phyloP scores from a whole-genome alignment of 2,797 vertebrate genomes.

The Poecilia velifera region DNA sequence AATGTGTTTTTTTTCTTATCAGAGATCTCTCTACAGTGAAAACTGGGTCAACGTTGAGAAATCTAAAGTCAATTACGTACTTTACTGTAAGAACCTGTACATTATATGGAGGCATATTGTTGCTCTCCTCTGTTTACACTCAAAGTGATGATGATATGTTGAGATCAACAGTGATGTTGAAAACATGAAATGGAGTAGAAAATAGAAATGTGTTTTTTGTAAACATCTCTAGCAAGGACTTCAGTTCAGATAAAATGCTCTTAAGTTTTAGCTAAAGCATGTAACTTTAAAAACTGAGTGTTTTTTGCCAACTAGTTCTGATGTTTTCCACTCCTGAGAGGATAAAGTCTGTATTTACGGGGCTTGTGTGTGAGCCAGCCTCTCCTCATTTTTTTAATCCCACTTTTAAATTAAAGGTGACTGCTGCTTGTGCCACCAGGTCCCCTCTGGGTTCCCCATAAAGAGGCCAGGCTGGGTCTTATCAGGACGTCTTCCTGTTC shows the following conservation, averaged over 20 bases:
- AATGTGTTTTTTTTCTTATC: neutral
- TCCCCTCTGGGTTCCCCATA: slow-evolving; percentile 21
- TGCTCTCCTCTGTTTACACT: neutral
- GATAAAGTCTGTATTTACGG: neutral
- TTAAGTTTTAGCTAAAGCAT: neutral
- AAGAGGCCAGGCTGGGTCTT: slow-evolving; percentile 24
- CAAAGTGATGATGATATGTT: neutral
- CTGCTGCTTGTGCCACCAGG: slow-evolving; percentile 21
- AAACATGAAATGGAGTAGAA: neutral
- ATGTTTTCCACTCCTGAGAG: neutral
- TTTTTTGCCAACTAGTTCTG: neutral
- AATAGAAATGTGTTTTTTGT: neutral
- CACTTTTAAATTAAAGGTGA: slow-evolving; percentile 2
- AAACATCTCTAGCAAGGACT: neutral
- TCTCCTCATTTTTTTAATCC: slow-evolving; percentile 1
- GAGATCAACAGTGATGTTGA: neutral
- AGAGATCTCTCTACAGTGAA: slow-evolving; percentile 25
- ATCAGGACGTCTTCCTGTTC: neutral
- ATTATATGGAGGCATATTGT: neutral
- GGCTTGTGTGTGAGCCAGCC: slow-evolving; percentile 3
- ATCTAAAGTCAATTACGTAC: neutral
- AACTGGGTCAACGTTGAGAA: slow-evolving; percentile 16
- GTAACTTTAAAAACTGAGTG: neutral
- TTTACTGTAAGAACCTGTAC: neutral
- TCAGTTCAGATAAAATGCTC: neutral